Evolutionary conservation across 1,140 invertebrate species (phyloP).

Genomic region (Drosophila azteca): DNA sequence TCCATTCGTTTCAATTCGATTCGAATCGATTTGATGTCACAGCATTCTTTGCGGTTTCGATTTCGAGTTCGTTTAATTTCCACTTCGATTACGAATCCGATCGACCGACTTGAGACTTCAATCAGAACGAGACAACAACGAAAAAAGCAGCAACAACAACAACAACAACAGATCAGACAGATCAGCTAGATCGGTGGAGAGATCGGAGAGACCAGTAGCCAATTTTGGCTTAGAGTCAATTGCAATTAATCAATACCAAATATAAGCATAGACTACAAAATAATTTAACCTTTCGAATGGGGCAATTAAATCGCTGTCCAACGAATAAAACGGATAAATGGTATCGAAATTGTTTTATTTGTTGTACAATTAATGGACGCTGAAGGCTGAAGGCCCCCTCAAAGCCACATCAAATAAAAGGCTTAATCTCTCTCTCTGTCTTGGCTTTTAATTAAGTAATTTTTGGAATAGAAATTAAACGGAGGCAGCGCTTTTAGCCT

Average conservation of each 20-base stretch:
- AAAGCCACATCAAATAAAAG: conserved; percentile 53
- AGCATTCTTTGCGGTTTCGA: conserved; percentile 9
- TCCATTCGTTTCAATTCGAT: conserved; percentile 25
- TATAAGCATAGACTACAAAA: conserved; percentile 75
- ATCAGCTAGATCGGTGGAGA: conserved; percentile 6
- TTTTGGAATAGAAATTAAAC: conserved; percentile 31
- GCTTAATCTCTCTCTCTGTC: conserved; percentile 8
- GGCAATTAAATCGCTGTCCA: conserved; percentile 70
- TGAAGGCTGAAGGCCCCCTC: conserved; percentile 59
- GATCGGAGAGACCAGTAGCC: conserved; percentile 55
- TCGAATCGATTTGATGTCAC: neutral
- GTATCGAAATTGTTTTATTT: conserved; percentile 52
- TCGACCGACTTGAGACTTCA: conserved; percentile 11
- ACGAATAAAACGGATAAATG: conserved; percentile 38
- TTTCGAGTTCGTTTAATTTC: conserved; percentile 37
- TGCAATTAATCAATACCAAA: conserved; percentile 81
- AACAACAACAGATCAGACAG: no score
- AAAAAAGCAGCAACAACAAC: no score
- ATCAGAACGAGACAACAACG: no score
- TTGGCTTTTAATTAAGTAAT: conserved; percentile 78
- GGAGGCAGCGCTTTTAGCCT: conserved; percentile 40
- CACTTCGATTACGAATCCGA: conserved; percentile 11
- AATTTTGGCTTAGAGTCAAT: conserved; percentile 70
- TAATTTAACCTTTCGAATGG: conserved; percentile 77
- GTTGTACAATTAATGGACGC: conserved; percentile 65